Evolutionary conservation across 1,140 invertebrate genomes (phyloP).

Genomic region (Atta texana): DNA sequence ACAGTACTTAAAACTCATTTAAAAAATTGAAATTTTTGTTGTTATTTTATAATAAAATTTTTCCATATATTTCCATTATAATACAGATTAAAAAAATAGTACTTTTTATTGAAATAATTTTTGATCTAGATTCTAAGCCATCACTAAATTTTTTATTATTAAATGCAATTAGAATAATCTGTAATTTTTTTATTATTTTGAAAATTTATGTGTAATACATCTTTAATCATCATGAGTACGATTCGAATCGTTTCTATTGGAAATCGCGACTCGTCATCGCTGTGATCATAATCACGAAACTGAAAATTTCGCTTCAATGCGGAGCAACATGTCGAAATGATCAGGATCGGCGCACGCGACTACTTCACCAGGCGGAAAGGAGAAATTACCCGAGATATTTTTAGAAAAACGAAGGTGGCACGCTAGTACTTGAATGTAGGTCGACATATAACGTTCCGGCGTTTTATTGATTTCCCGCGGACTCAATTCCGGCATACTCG

Average conservation of each 20-base stretch:
- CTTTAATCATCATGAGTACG: no score
- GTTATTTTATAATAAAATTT: no score
- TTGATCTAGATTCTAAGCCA: no score
- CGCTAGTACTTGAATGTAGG: conserved; percentile 59
- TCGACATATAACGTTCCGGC: conserved; percentile 58
- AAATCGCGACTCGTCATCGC: conserved; percentile 2
- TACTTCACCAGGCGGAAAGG: conserved; percentile 38
- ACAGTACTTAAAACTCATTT: no score
- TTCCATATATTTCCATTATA: no score
- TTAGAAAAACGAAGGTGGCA: conserved; percentile 53
- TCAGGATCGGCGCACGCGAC: conserved; percentile 74
- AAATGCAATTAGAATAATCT: no score
- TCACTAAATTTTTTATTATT: no score
- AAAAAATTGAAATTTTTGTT: no score
- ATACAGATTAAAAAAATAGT: no score
- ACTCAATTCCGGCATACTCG: conserved; percentile 44
- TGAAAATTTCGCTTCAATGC: conserved; percentile 15
- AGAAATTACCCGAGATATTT: conserved; percentile 56
- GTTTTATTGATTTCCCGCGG: conserved; percentile 61
- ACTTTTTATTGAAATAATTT: no score
- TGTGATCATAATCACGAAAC: conserved; percentile 17
- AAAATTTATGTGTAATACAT: no score
- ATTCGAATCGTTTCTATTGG: background rate
- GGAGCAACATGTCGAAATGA: conserved; percentile 23
- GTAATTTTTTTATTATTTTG: no score